Conservation (phyloP, 2,113 vertebrate species). For the Terrapene triunguis region DNA sequence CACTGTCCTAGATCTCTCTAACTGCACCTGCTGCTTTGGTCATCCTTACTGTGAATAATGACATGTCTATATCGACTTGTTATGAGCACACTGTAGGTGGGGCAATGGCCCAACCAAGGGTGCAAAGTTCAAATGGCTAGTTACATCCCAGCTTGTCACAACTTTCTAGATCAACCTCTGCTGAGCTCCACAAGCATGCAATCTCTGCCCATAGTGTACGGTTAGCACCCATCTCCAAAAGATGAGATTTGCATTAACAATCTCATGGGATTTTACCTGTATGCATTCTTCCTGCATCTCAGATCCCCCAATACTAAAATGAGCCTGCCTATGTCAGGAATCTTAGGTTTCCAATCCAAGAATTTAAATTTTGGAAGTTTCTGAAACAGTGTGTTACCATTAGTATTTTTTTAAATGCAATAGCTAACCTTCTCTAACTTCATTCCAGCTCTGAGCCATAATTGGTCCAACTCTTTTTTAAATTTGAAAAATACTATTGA, state of each 20-base stretch:
- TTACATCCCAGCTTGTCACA: neutral
- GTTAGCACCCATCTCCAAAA: neutral
- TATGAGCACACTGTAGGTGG: neutral
- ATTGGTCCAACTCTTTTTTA: neutral
- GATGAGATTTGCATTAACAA: neutral
- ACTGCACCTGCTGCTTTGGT: neutral
- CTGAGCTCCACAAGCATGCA: neutral
- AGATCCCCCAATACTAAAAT: too few relatives aligned
- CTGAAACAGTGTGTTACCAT: slow-evolving; percentile 13
- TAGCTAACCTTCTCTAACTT: neutral
- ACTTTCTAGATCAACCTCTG: neutral
- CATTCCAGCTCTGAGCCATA: neutral
- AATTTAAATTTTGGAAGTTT: slow-evolving; percentile 38
- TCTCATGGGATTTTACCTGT: neutral
- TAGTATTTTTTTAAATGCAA: neutral
- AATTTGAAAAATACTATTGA: neutral
- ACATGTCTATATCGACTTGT: neutral
- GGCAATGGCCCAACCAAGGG: neutral
- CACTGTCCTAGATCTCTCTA: neutral
- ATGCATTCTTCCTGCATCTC: too few relatives aligned
- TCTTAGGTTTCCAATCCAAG: too few relatives aligned
- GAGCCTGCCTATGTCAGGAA: too few relatives aligned
- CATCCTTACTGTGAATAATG: neutral
- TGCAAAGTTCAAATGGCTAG: neutral
- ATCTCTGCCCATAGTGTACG: neutral